Evolutionary conservation across 2,797 vertebrate species (phyloP), one percentile per base, ranked within the genome.

Genomic region (Eurystomus glaucurus): DNA sequence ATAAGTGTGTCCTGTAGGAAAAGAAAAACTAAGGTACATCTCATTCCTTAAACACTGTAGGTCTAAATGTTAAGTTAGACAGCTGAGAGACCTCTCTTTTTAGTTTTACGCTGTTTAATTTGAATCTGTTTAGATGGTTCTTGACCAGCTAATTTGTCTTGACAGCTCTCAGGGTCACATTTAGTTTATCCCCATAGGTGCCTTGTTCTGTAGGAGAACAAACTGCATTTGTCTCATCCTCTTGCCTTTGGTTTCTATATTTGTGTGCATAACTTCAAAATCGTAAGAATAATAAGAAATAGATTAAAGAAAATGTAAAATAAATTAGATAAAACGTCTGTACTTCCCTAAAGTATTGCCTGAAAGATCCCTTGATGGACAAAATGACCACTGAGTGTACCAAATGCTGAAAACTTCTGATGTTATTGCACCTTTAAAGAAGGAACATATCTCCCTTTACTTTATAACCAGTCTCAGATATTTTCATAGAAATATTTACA

Each of bases 101-200:
- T 72, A 57, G n/a, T 79, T 70, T 86, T 92, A 66, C 13, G 8
- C 25, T 61, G 62, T 90, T 96, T 74, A 94, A 76, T 94, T 84
- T 68, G 65, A 57, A 88, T 81, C 58, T 77, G 26, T 94, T 94
- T 91, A 74, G 51, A 81, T 83, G 71, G 68, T 46, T 76, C 61
- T 88, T 85, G 95, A 79, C 21, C 70, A 92, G 76, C 76, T 91
- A 97, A 97, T 95, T 97, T 93, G n/a, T 95, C 72, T 78, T 89
- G 80, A 97, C 91, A 95, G 91, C 45, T 95, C 84, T 84, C 57
- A 76, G 77, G 88, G 84, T 96, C 82, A 94, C 74, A 81, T 91
- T 97, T 94, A 92, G 92, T 90, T 97, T 96, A 96, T 97, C 89
- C 95, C 78, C 94, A 92, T 39, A 94, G 94, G 93, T 96, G 80